Base-by-base conservation (phyloP, 2,797 vertebrate genomes). In the Saxicola maurus region DNA sequence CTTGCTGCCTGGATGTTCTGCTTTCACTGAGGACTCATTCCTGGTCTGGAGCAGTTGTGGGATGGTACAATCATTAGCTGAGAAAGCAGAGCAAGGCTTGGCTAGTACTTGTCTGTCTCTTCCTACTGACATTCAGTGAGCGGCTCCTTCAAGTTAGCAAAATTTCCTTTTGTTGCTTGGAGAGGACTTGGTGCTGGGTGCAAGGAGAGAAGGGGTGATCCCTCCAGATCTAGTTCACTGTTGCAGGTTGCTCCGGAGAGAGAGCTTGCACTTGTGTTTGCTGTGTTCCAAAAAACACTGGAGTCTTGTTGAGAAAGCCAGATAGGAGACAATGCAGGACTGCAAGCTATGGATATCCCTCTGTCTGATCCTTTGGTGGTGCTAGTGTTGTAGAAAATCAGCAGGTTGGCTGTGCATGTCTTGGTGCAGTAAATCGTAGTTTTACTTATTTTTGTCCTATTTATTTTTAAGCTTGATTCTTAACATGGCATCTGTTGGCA, bases 351-450 rank as follows among this genome's bases (percentile, higher is more conserved):
- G 52, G 33, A 65, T 75, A 90, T 92, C 84, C 33, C 84, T 87
- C 79, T 86, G 62, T 67, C 53, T 89, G 82, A 90, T 90, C 92
- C 90, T 92, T 93, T 84, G 88, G 91, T 91, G 93, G 93, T 94
- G 93, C 95, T 95, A 92, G 93, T 78, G 91, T 65, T 84, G 86
- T 91, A 89, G 79, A 49, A 92, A 90, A 93, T 78, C 64, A 86
- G 73, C 90, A 75, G 45, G 43, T 89, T 94, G 69, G 37, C n/a
- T 72, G 45, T 65, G 21, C 40, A 82, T 74, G 57, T 17, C 42
- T 92, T 53, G 25, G 56, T 60, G 38, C 64, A 72, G 60, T 19
- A 73, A 79, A 61, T 57, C 5, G 3, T 57, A 20, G 51, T 73
- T 73, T 80, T 60, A 74, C 83, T 73, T 86, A 66, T 57, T 87